Base-by-base conservation (phyloP, 1,140 invertebrate genomes). In the Ruditapes philippinarum region DNA sequence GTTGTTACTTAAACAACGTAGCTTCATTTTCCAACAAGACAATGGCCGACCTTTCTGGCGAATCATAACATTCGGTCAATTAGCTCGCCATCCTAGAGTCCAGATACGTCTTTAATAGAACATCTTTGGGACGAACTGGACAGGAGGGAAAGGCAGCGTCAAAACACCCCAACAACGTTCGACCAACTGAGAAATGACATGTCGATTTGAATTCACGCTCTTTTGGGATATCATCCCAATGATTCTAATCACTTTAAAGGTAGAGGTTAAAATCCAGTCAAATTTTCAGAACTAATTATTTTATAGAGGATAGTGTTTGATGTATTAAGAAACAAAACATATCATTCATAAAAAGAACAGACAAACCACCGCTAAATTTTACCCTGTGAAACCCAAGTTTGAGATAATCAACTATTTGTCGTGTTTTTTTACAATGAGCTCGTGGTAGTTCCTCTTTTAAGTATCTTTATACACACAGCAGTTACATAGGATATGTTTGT, bases 191-290 rank as follows among this genome's bases (percentile, higher is more conserved):
- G 65, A 31, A 70, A 11, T 40, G 65, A n/a, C 36, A 31, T 70
- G 65, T 70, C 33, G 65, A 31, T 60, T 40, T 28, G 60, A 28
- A n/a, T n/a, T n/a, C n/a, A n/a, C n/a, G n/a, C n/a, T n/a, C n/a
- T n/a, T n/a, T n/a, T 60, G 78, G 78, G 60, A 80, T 19, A 60
- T n/a, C 33, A 80, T 36, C 57, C 49, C 49, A 9, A 80, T 80
- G 45, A 0, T 78, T 78, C 4, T n/a, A 28, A 78, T 54, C 49
- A 78, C 68, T 73, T 38, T 19, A 40, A 19, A 73, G 42, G 1
- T 40, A 73, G 42, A 38, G 33, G 68, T 40, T 38, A 38, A 73
- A 38, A 65, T 73, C 68, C 33, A 73, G 68, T 73, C 5, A 38
- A 73, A 73, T 38, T 38, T 36, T 73, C 33, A 5, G 19, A 73